Evolutionary conservation across 2,888 invertebrate species (phyloP).

Genomic region (Apamea anceps): DNA sequence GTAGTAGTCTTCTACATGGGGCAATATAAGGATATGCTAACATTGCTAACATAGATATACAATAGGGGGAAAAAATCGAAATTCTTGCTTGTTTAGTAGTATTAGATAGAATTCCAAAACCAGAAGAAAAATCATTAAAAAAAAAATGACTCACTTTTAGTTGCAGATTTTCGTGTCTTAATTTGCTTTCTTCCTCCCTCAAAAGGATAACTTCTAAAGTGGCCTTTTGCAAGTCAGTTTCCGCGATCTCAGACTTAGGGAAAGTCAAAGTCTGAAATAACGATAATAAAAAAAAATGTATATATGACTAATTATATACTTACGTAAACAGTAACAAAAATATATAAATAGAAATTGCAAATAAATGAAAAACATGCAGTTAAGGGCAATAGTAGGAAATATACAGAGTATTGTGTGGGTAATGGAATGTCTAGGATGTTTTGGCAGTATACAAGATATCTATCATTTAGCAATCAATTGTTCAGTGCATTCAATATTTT

Average conservation of each 20-base stretch:
- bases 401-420: slow-evolving; percentile 47
- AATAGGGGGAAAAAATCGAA: slow-evolving; percentile 7
- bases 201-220: slow-evolving; percentile 94
- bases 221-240: slow-evolving; percentile 91
- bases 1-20: slow-evolving; percentile 1
- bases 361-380: slow-evolving; percentile 76
- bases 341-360: slow-evolving; percentile 65
- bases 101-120: slow-evolving; percentile 1
- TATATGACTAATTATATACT: slow-evolving; percentile 29
- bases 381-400: slow-evolving; percentile 47
- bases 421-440: slow-evolving; percentile 47
- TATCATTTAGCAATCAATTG: slow-evolving; percentile 30
- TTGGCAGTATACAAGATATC: slow-evolving; percentile 37
- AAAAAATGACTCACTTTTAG: slow-evolving; percentile 92
- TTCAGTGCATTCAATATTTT: slow-evolving; percentile 28
- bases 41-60: slow-evolving; percentile 33
- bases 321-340: slow-evolving; percentile 38
- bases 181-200: slow-evolving; percentile 94
- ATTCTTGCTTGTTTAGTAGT: slow-evolving; percentile 2
- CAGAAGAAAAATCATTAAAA: slow-evolving; percentile 37
- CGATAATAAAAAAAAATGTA: slow-evolving; percentile 62
- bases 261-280: slow-evolving; percentile 82
- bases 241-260: slow-evolving; percentile 84
- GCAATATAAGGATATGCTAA: slow-evolving; percentile 17
- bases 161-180: slow-evolving; percentile 96